Evolutionary conservation across 2,113 vertebrate species (phyloP).

Genomic region (Myrmecobius fasciatus): DNA sequence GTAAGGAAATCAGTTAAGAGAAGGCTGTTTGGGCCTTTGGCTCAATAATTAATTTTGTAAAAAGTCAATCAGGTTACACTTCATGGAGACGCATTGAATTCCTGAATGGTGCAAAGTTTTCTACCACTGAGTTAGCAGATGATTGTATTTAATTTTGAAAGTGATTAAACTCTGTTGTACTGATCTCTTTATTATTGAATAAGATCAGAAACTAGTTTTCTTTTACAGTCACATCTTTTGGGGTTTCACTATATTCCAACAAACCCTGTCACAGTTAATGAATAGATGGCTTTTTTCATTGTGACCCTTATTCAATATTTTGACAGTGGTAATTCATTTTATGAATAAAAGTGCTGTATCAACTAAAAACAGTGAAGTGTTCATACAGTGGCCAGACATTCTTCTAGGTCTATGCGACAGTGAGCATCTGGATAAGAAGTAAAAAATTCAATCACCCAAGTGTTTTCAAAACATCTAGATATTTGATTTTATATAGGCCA

Average conservation of each 20-base stretch:
- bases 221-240: conserved; percentile 28
- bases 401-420: background rate
- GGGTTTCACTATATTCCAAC: background rate
- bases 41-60: conserved; percentile 4
- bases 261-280: conserved; percentile 62
- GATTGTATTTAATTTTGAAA: background rate
- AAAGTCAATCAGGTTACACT: background rate
- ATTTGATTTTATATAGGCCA: conserved; percentile 25
- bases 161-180: conserved; percentile 23
- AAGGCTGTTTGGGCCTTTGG: background rate
- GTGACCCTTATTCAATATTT: conserved; percentile 76
- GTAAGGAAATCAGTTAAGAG: background rate
- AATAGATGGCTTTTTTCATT: conserved; percentile 78
- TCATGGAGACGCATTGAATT: conserved; percentile 7
- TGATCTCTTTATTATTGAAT: conserved; percentile 41
- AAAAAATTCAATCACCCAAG: conserved; percentile 26
- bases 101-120: conserved; percentile 5
- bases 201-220: background rate
- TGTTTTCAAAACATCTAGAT: conserved; percentile 40
- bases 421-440: background rate
- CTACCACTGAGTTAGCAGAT: background rate
- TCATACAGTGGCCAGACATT: conserved; percentile 52
- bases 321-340: conserved; percentile 66
- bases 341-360: background rate
- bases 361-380: conserved; percentile 73